These are phyloP conservation scores for Plectrocnemia conspersa DNA, from an alignment of 1,140 invertebrate species.

Conservation along the genomic window DNA sequence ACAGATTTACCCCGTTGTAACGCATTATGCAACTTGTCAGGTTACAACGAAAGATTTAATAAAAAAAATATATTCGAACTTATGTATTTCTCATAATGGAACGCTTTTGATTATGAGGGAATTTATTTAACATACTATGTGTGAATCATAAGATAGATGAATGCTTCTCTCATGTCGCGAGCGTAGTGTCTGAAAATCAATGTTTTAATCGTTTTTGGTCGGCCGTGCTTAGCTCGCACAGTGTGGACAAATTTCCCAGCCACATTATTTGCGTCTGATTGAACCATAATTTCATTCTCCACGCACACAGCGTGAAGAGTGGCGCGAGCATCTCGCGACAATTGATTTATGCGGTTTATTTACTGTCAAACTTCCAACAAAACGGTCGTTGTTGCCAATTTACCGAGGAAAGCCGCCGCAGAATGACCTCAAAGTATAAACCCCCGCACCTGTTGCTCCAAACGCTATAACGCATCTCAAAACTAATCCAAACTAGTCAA, in stretches of 20 bases:
- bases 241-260: neutral
- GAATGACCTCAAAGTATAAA: neutral
- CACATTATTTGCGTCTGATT: slow-evolving; percentile 22
- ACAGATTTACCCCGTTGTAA: too few relatives aligned
- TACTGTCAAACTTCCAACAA: slow-evolving; percentile 13
- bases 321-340: slow-evolving; percentile 13
- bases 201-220: too few relatives aligned
- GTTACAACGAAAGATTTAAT: too few relatives aligned
- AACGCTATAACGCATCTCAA: too few relatives aligned
- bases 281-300: slow-evolving; percentile 19
- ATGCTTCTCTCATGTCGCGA: neutral
- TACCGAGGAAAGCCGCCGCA: neutral
- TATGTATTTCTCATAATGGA: too few relatives aligned
- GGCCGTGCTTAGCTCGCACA: neutral
- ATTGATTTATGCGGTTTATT: slow-evolving; percentile 24
- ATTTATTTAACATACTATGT: too few relatives aligned
- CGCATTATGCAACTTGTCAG: too few relatives aligned
- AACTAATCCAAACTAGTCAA: too few relatives aligned
- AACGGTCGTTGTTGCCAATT: slow-evolving; percentile 15
- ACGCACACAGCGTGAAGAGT: slow-evolving; percentile 2
- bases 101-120: too few relatives aligned
- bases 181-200: neutral
- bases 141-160: too few relatives aligned
- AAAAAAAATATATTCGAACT: too few relatives aligned
- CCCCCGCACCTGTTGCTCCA: neutral